Evolutionary conservation across 2,888 invertebrate species (phyloP).

Genomic region (Lepas anatifera): DNA sequence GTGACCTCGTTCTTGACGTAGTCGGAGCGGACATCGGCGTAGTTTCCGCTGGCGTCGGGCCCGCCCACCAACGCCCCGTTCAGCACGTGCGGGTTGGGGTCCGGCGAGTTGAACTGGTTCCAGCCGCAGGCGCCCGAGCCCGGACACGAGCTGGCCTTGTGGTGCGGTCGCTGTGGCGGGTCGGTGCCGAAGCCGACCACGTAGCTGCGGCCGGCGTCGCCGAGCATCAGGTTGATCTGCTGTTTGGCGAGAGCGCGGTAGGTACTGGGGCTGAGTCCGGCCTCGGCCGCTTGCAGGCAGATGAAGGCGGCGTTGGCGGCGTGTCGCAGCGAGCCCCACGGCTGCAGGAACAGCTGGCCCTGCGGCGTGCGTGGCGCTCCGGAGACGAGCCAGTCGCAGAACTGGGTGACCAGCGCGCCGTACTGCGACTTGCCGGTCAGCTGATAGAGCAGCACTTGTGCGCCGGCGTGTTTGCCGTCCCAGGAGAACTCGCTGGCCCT

Average conservation of each 20-base stretch:
- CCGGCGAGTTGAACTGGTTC: constrained; percentile 36
- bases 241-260: constrained; percentile 41
- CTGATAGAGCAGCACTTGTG: constrained; percentile 39
- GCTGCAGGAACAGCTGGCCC: constrained; percentile 43
- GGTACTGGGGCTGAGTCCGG: background rate
- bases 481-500: constrained; percentile 40
- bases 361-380: constrained; percentile 40
- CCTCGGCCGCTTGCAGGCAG: constrained; percentile 38
- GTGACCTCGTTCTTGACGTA: constrained; percentile 40
- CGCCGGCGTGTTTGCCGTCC: constrained; percentile 44
- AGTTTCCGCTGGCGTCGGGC: constrained; percentile 42
- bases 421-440: constrained; percentile 37
- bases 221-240: constrained; percentile 45
- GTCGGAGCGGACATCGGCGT: constrained; percentile 41
- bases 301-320: constrained; percentile 44
- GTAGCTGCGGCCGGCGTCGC: constrained; percentile 42
- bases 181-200: constrained; percentile 44
- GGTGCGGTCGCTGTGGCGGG: constrained; percentile 42
- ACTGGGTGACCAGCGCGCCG: constrained; percentile 35
- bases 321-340: constrained; percentile 42
- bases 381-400: constrained; percentile 40
- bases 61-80: constrained; percentile 46
- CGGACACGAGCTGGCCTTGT: constrained; percentile 45
- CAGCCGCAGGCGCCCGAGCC: constrained; percentile 40
- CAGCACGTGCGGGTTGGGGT: constrained; percentile 42